Evolutionary conservation across 2,113 vertebrate species (phyloP).

Genomic region (Lagenorhynchus albirostris): DNA sequence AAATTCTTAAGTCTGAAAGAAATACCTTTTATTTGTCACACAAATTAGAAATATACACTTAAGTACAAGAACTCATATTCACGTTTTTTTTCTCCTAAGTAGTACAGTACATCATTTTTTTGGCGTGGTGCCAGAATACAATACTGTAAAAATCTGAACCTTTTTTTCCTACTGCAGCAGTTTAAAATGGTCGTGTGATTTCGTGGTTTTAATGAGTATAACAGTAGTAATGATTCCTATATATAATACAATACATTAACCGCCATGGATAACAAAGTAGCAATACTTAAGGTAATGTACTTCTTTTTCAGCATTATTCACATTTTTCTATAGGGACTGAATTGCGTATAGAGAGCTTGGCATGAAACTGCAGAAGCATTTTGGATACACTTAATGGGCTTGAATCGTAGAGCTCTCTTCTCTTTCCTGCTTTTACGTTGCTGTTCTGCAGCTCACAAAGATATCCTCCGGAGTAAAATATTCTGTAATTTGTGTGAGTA

Average conservation of each 20-base stretch:
- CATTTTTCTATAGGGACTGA: constrained; percentile 21
- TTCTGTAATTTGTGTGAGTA: constrained; percentile 25
- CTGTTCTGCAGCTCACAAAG: neutral
- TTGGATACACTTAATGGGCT: neutral
- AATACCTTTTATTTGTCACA: constrained; percentile 17
- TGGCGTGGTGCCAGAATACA: neutral
- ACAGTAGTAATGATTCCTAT: constrained; percentile 59
- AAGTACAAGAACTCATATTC: neutral
- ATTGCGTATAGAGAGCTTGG: neutral
- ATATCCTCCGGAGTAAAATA: constrained; percentile 31
- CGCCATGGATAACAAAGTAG: constrained; percentile 35
- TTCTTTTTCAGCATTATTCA: neutral
- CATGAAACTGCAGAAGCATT: neutral
- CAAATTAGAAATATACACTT: constrained; percentile 6
- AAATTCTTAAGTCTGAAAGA: neutral
- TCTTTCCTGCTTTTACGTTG: neutral
- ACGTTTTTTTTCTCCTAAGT: neutral
- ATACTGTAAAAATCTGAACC: constrained; percentile 35
- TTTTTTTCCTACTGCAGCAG: constrained; percentile 54
- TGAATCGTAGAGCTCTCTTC: neutral
- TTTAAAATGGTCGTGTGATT: constrained; percentile 66
- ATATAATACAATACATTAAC: constrained; percentile 51
- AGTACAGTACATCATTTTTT: neutral
- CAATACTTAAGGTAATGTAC: constrained; percentile 39
- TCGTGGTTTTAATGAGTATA: constrained; percentile 50